Evolutionary conservation across 2,797 vertebrate species (phyloP).

Genomic region (Philypnodon macrostomus): DNA sequence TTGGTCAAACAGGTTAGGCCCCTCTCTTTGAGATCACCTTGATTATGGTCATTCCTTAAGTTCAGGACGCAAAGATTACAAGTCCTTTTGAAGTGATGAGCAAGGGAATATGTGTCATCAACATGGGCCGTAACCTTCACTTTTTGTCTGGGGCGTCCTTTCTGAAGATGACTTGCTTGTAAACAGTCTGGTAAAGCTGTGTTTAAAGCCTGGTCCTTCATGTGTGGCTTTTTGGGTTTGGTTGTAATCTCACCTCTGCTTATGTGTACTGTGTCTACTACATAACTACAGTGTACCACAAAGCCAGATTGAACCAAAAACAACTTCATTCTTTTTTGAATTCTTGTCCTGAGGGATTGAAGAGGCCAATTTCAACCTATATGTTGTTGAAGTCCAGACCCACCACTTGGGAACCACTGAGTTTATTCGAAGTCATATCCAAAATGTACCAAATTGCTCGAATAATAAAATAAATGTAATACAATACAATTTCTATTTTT

Average conservation of each 20-base stretch:
- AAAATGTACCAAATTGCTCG: conserved; percentile 3
- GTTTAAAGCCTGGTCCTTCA: conserved; percentile 35
- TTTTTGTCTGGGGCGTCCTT: conserved; percentile 25
- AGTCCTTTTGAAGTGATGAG: conserved; percentile 10
- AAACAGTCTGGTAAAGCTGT: conserved; percentile 39
- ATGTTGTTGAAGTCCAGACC: not conserved
- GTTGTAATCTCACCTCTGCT: conserved; percentile 15
- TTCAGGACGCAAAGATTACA: conserved; percentile 34
- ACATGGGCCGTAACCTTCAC: conserved; percentile 22
- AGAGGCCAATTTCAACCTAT: not conserved
- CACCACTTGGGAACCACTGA: too few relatives aligned
- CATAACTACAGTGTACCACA: conserved; percentile 3
- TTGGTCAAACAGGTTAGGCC: conserved; percentile 50
- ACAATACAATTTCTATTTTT: too few relatives aligned
- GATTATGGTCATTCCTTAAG: conserved; percentile 58
- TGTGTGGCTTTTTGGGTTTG: conserved; percentile 29
- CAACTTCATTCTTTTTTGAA: conserved; percentile 6
- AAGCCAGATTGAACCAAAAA: conserved; percentile 6
- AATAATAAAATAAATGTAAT: too few relatives aligned
- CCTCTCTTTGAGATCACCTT: conserved; percentile 47
- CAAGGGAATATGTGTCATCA: conserved; percentile 18
- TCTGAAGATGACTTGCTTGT: conserved; percentile 22
- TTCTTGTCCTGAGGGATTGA: conserved; percentile 1
- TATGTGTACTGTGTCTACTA: conserved; percentile 30
- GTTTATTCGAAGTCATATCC: too few relatives aligned